Conservation (phyloP, 2,888 invertebrate genomes). For the Ichneumoninae sp. region DNA sequence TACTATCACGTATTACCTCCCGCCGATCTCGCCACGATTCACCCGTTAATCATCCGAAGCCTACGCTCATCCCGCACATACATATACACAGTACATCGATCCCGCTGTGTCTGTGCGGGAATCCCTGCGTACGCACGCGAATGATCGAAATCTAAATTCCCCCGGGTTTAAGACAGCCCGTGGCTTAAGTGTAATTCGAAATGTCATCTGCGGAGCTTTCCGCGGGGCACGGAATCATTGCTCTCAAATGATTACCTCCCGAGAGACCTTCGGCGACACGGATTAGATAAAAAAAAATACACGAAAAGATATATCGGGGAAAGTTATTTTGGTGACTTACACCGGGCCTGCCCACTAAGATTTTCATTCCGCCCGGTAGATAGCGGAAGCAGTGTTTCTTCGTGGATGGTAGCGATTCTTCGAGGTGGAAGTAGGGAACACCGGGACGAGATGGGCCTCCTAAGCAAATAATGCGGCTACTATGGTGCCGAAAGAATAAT, state of each 20-base stretch:
- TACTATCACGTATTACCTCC: constrained; percentile 30
- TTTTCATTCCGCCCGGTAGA: background rate
- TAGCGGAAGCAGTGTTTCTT: background rate
- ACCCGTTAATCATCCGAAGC: constrained; percentile 43
- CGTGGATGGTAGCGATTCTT: background rate
- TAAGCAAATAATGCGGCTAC: no score
- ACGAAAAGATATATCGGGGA: background rate
- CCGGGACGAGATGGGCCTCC: no score
- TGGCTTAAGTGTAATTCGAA: constrained; percentile 34
- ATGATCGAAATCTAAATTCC: constrained; percentile 37
- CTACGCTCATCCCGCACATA: background rate
- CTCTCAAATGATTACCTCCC: constrained; percentile 20
- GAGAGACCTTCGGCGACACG: background rate
- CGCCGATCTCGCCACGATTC: constrained; percentile 35
- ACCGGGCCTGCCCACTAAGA: background rate
- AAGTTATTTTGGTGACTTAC: background rate
- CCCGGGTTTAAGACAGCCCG: constrained; percentile 4
- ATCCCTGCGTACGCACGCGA: constrained; percentile 3
- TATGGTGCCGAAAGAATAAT: no score
- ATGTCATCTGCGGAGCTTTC: constrained; percentile 22
- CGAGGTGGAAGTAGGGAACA: background rate
- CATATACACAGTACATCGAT: background rate
- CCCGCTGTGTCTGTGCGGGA: background rate
- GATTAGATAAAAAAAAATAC: constrained; percentile 2
- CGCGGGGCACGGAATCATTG: constrained; percentile 7